Evolutionary conservation across 2,888 invertebrate genomes (phyloP), one percentile per base, ranked within the genome.

Genomic region (Ochropacha duplaris): DNA sequence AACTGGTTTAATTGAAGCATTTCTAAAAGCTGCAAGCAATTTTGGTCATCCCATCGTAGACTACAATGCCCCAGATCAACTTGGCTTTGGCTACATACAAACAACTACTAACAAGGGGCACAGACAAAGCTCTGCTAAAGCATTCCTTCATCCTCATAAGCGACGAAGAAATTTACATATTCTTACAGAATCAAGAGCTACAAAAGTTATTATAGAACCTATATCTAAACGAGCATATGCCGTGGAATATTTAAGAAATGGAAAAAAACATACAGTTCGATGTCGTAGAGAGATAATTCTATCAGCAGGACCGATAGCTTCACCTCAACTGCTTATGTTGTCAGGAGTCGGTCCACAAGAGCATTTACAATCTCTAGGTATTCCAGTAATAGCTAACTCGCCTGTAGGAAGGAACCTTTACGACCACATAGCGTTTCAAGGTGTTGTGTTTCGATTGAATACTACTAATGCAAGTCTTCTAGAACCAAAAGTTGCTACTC

Each of bases 241-340:
- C 0, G 95, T 97, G 0, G 93, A 96, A 67, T 95, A 95, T 60
- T 80, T 94, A 0, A 94, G 94, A 64, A 92, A 94, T 56, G 92
- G 93, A 12, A 79, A 85, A 11, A 86, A 83, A 50, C 83, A 86
- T 54, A 88, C 83, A 14, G 95, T 94, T 0, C 89, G 89, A n/a
- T 96, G 96, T 5, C 94, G 93, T 49, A 96, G 96, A 75, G 98
- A 98, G 88, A 94, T 99, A 0, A 96, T 99, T 61, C 76, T 98
- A 22, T 95, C 96, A 11, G 97, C 97, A 0, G 98, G 99, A 0
- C 94, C 98, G 1, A 95, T 99, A 62, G 97, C 96, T 72, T 96
- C 97, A 0, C 98, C 98, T 0, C 98, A 99, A 82, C 80, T 99
- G 16, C 93, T 99, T n/a, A 97, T 98, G 97, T 85, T 99, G 1